Base-by-base conservation (phyloP, 1,140 invertebrate species). In the Aphidius ervi region DNA sequence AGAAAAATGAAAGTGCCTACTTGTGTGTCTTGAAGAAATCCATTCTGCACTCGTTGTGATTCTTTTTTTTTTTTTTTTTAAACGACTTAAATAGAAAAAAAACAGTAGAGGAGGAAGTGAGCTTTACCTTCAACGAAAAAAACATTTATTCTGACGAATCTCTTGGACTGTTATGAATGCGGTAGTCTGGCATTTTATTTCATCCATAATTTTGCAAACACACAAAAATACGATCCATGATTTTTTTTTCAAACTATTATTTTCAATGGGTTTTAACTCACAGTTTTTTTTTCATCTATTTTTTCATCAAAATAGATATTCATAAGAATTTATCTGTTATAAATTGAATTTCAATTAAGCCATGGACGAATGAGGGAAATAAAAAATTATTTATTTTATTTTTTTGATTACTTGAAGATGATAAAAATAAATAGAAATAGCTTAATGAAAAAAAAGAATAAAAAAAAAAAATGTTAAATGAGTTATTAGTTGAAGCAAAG, bases 71-170 rank as follows among this genome's bases (percentile, higher is more conserved):
- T 49, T 45, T 53, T 39, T 54, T 10, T 43, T 43, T 43, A 8
- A 7, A 43, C 42, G 9, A 43, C 42, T 43, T 43, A 7, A 43
- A 7, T 10, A 31, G 4, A 31, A 31, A 31, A 23, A 31, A 31
- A 1, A 31, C 23, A 31, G 23, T 31, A 31, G 4, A 31, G 23
- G 4, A 31, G 23, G 23, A 31, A 31, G 6, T 54, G 9, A 6
- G 10, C 42, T 45, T 45, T 23, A 46, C 41, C 43, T 43, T 46
- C 43, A 9, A 20, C 46, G 23, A 39, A 23, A 7, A 46, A 43
- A 56, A 56, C 23, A 56, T 56, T 56, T 56, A 46, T 56, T 56
- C 42, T 43, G 16, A 56, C 42, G 45, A 56, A 56, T 56, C 55
- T 43, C 7, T 23, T 10, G 23, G 23, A 31, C 4, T 31, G 2